Conservation (phyloP, 2,797 vertebrate genomes). For the Gallirallus australis region DNA sequence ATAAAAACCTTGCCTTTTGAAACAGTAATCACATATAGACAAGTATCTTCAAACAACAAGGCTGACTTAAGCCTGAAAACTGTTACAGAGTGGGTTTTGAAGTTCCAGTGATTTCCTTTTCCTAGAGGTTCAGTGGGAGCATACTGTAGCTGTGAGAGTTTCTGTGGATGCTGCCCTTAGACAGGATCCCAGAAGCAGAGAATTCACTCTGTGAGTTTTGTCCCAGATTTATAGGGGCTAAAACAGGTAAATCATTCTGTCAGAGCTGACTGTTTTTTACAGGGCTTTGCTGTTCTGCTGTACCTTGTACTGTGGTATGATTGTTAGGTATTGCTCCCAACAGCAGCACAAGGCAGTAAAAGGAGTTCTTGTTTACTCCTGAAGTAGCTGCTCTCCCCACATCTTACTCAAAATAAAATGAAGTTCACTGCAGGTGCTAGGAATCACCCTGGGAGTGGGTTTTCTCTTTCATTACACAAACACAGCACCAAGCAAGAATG, state of each 20-base stretch:
- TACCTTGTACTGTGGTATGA: accelerated
- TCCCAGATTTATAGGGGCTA: neutral
- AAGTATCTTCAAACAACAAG: neutral
- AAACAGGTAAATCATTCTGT: neutral
- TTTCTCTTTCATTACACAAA: neutral
- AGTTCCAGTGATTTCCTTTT: neutral
- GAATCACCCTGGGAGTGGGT: neutral
- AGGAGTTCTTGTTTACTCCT: neutral
- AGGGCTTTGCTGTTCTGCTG: neutral
- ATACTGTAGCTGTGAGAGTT: neutral
- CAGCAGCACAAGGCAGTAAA: neutral
- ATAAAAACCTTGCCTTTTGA: neutral
- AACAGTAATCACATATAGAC: neutral
- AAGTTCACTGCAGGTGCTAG: neutral
- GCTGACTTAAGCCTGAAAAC: neutral
- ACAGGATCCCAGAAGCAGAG: neutral
- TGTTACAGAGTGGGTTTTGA: neutral
- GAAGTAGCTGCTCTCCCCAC: neutral
- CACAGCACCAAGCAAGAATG: neutral
- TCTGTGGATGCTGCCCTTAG: neutral
- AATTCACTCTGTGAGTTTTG: neutral
- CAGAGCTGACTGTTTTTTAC: neutral
- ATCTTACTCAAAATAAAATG: neutral
- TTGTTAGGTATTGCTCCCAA: neutral
- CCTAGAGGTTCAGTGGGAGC: neutral